Percentiles rank a stretch among this genome's conserved stretches.
These are phyloP conservation scores for Apeltes quadracus DNA, from an alignment of 2,113 vertebrate species.

Conservation along the genomic window DNA sequence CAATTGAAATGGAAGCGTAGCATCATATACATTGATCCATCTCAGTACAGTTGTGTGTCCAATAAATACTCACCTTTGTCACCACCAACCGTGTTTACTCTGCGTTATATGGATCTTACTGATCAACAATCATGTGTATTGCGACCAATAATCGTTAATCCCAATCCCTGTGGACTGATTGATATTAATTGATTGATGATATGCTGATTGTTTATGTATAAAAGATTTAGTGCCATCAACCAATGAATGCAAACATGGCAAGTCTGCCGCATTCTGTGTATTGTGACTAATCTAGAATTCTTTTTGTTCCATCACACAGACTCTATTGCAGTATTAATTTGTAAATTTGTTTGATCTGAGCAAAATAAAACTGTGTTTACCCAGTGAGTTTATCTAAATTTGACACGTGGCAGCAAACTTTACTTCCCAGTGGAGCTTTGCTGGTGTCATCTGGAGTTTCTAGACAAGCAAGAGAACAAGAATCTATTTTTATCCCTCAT, in stretches of 20 bases:
- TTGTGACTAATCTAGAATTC: slow-evolving; percentile 61
- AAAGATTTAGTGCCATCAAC: slow-evolving; percentile 56
- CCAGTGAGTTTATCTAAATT: slow-evolving; percentile 18
- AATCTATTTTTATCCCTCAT: slow-evolving; percentile 47
- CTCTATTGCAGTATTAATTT: slow-evolving; percentile 15
- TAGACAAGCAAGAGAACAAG: slow-evolving; percentile 4
- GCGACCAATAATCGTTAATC: background rate
- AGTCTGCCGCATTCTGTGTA: slow-evolving; percentile 41
- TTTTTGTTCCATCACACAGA: background rate
- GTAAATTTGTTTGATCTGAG: slow-evolving; percentile 20
- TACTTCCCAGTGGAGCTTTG: slow-evolving; percentile 22
- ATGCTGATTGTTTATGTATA: slow-evolving; percentile 72
- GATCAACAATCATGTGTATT: background rate
- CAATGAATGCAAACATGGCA: slow-evolving; percentile 38
- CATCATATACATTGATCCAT: background rate
- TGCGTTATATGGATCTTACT: background rate
- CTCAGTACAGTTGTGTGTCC: too few species aligned
- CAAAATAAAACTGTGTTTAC: background rate
- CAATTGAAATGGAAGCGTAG: background rate
- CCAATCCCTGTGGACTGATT: too few species aligned
- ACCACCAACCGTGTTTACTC: too few species aligned
- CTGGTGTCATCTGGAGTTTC: slow-evolving; percentile 43
- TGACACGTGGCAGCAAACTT: slow-evolving; percentile 12
- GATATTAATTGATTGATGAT: slow-evolving; percentile 61
- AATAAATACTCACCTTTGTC: too few species aligned